A percentile compares a stretch with the other conserved stretches of the same genome.
Conservation (phyloP, 1,140 invertebrate species). For the Polyergus mexicanus region DNA sequence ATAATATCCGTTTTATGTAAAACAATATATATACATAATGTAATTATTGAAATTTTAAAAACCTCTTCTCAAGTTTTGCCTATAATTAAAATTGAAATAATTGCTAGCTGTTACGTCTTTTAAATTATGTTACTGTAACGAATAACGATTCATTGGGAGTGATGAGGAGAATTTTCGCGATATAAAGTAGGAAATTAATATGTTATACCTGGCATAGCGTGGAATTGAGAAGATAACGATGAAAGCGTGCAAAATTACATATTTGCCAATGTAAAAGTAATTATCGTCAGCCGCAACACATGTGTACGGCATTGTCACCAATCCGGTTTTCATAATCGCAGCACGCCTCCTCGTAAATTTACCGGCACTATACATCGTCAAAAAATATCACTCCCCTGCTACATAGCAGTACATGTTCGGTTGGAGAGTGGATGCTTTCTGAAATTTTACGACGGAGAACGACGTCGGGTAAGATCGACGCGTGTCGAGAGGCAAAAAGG, state of each 20-base stretch:
- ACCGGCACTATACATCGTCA: slow-evolving; percentile 56
- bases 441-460: slow-evolving; percentile 30
- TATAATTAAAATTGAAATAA: not conserved
- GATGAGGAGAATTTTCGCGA: slow-evolving; percentile 35
- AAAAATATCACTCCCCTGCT: slow-evolving; percentile 62
- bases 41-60: not conserved
- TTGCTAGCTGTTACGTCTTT: not conserved
- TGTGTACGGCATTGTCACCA: slow-evolving; percentile 65
- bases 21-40: no score
- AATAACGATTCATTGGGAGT: not conserved
- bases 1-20: no score
- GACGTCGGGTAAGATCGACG: slow-evolving; percentile 39
- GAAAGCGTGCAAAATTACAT: slow-evolving; percentile 67
- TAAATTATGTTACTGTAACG: not conserved
- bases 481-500: slow-evolving; percentile 26
- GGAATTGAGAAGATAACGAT: slow-evolving; percentile 27
- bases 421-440: slow-evolving; percentile 15
- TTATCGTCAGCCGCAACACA: slow-evolving; percentile 53
- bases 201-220: not conserved
- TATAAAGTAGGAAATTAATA: slow-evolving; percentile 62
- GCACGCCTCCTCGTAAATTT: slow-evolving; percentile 68
- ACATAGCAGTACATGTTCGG: slow-evolving; percentile 45
- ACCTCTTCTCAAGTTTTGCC: not conserved
- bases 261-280: slow-evolving; percentile 66
- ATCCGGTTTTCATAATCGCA: slow-evolving; percentile 65